These are phyloP conservation scores for Julus scandinavius DNA, from an alignment of 2,888 invertebrate genomes.

Conservation along the genomic window DNA sequence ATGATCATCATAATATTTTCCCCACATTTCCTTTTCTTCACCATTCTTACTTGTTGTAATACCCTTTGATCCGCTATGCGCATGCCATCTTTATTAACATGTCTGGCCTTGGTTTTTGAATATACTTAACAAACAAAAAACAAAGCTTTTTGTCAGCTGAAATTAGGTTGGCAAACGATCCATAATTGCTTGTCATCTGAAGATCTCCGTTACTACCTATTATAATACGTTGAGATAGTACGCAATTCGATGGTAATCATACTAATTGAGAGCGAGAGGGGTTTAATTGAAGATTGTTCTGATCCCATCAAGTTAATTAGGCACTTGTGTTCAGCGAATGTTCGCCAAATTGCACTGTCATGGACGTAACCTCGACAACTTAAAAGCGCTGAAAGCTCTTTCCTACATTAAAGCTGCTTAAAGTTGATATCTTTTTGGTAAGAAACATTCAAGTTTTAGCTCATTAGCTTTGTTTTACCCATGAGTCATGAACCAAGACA, in stretches of 20 bases:
- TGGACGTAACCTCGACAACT: neutral
- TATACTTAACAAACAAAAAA: no score
- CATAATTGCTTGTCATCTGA: neutral
- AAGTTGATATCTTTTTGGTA: neutral
- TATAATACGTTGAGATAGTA: neutral
- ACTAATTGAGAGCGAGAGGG: neutral
- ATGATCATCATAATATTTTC: no score
- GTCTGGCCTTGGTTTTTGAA: no score
- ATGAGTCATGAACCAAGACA: no score
- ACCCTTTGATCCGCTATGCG: no score
- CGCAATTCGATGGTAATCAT: neutral
- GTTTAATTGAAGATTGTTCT: neutral
- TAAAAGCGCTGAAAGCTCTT: neutral
- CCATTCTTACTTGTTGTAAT: no score
- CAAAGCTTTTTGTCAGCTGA: no score
- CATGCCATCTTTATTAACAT: no score
- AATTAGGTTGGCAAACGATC: no score
- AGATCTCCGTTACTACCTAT: neutral
- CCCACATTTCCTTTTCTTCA: no score
- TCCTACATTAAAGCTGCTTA: neutral
- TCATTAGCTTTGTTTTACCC: no score
- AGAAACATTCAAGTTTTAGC: no score
- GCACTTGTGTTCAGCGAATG: neutral
- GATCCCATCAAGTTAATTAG: neutral
- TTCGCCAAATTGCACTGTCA: neutral